Evolutionary conservation across 1,140 invertebrate genomes (phyloP), one percentile per base, ranked within the genome.

Genomic region (Amphibalanus amphitrite): DNA sequence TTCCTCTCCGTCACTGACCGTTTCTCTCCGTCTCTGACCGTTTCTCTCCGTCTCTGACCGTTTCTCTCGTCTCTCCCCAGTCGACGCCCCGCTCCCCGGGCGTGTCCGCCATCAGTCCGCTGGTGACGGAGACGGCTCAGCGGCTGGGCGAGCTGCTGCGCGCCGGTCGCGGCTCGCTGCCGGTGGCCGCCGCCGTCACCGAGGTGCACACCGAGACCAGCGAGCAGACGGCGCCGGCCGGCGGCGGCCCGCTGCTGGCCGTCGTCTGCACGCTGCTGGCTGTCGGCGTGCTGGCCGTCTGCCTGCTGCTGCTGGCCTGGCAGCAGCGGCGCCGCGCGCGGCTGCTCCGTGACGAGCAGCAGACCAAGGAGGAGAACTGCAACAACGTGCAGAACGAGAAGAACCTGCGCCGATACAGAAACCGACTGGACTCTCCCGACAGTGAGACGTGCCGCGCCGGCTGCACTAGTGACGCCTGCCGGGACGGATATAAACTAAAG

Each of bases 331-430:
- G 85, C 78, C 75, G 84, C 78, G 78, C 81, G 78, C 72, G 84
- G 77, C 75, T 79, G 84, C 79, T 23, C 77, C 78, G n/a, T 69
- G 82, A 6, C 77, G 80, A 23, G 77, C 77, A 26, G 74, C 79
- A 28, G 71, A 81, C 28, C 70, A 81, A 74, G 67, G 74, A 75
- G 29, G 90, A 92, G 76, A 92, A 92, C 77, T 90, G 89, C 0
- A 92, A 92, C 77, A 93, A 93, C 78, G 81, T 92, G 67, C 90
- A 93, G 78, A 93, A 93, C 79, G 91, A 93, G 78, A 90, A 94
- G 79, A 93, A 93, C 76, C 81, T 93, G 29, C 84, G 90, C 59
- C 86, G 83, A 17, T 79, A 79, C 69, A 74, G 78, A 40, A 81
- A 82, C 73, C 77, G 79, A 23, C 73, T 80, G 28, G 75, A 78